Base-by-base conservation (phyloP, 23 tunicate genomes). In the Halocynthia aurantium region DNA sequence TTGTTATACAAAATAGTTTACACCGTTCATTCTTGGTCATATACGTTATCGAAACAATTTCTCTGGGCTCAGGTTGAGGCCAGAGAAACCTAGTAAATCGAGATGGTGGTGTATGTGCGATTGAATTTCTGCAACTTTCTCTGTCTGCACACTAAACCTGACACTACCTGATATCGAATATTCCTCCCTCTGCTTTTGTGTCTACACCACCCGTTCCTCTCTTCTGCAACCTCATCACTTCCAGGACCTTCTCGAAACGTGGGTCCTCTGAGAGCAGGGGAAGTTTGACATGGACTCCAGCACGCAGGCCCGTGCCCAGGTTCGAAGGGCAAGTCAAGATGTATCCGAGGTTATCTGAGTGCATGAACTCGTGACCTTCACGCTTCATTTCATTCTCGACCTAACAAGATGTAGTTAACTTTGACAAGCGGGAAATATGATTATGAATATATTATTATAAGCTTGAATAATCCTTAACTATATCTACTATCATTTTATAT, bases 301-400 rank as follows among this genome's bases (percentile, higher is more conserved):
- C 79, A 7, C 79, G 61, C 7, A 81, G 81, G 6, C 85, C 85
- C 5, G 85, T 81, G 22, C 85, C 85, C 20, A 81, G 51, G 50
- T 81, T 81, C 22, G 69, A 52, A 11, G 85, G 85, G 55, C 81
- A 75, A 1, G 85, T 81, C 22, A 74, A 10, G 52, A 81, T 74
- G 69, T 57, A 81, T 20, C 85, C 85, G 82, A 81, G 85, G 44
- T 81, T 78, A 12, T 74, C 79, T 22, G 67, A 56, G 31, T 81
- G 85, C 85, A 81, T 81, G 81, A 81, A 81, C 58, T 74, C 55
- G 51, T 19, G 22, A 22, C 81, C 85, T 58, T 81, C 69, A 7
- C 15, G 15, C n/a, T 6, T 12, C 69, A 81, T 74, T 64, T 74
- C 78, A 22, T 53, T 18, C 31, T 74, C 78, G 62, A 74, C 56